phyloP scores from a whole-genome alignment of 2,888 invertebrate genomes.

The Isoperla grammatica region DNA sequence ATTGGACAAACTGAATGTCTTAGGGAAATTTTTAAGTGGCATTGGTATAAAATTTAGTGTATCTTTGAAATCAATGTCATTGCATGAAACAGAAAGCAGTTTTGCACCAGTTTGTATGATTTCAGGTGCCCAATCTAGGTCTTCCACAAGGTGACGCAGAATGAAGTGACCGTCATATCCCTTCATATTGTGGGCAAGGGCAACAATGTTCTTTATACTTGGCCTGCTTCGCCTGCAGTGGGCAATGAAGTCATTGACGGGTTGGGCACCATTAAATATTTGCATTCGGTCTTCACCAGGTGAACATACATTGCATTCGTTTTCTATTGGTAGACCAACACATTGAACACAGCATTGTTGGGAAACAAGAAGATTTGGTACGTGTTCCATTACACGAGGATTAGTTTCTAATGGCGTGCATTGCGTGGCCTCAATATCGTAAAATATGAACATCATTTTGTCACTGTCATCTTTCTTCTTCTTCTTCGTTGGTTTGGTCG shows the following conservation, averaged over 20 bases:
- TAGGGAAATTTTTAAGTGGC: background rate
- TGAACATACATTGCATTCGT: background rate
- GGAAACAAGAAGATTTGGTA: background rate
- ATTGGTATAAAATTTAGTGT: constrained; percentile 10
- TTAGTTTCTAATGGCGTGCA: background rate
- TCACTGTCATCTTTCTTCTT: background rate
- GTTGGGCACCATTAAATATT: background rate
- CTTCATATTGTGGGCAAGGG: constrained; percentile 11
- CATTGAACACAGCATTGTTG: background rate
- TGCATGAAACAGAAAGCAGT: background rate
- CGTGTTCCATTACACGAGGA: background rate
- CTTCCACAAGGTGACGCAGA: background rate
- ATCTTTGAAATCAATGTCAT: background rate
- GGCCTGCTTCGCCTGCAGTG: background rate
- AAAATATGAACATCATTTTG: background rate
- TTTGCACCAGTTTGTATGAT: background rate
- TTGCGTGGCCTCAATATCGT: constrained; percentile 6
- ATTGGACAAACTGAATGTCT: background rate
- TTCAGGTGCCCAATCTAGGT: background rate
- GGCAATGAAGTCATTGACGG: background rate
- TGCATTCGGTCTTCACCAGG: background rate
- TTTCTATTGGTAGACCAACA: background rate
- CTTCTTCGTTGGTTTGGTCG: background rate
- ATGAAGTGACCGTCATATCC: constrained; percentile 16
- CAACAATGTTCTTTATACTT: background rate